These are phyloP conservation scores for Drosophila pandora DNA, from an alignment of 1,140 invertebrate genomes.

Conservation along the genomic window DNA sequence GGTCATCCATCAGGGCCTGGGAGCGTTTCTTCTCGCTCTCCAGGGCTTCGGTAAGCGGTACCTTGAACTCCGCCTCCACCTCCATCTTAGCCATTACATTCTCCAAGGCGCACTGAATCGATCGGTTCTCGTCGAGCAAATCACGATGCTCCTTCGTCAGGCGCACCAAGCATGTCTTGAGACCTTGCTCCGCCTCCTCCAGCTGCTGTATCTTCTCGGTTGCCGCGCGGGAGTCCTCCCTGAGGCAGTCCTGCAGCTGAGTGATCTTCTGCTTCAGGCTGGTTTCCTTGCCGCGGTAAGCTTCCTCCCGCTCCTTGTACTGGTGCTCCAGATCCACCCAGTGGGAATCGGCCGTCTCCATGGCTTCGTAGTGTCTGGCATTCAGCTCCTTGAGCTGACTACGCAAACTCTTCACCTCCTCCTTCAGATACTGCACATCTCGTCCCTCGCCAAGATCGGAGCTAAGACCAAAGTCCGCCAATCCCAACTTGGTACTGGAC, in stretches of 20 bases:
- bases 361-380: slow-evolving; percentile 88
- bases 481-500: neutral
- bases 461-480: neutral
- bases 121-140: slow-evolving; percentile 83
- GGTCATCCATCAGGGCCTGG: slow-evolving; percentile 67
- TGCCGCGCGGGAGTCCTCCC: slow-evolving; percentile 74
- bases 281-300: slow-evolving; percentile 81
- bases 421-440: slow-evolving; percentile 66
- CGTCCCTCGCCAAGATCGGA: slow-evolving; percentile 32
- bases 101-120: slow-evolving; percentile 84
- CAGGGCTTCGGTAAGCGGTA: slow-evolving; percentile 59
- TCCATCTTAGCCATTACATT: slow-evolving; percentile 65
- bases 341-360: slow-evolving; percentile 90
- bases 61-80: slow-evolving; percentile 47
- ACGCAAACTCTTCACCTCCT: slow-evolving; percentile 83
- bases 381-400: slow-evolving; percentile 86
- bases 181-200: slow-evolving; percentile 85
- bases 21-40: slow-evolving; percentile 69
- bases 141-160: slow-evolving; percentile 84
- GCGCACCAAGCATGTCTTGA: slow-evolving; percentile 84
- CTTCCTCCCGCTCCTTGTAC: slow-evolving; percentile 86
- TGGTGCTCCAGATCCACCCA: slow-evolving; percentile 89
- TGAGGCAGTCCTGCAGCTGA: slow-evolving; percentile 74
- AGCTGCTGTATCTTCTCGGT: slow-evolving; percentile 84
- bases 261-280: slow-evolving; percentile 76